Evolutionary conservation across 2,888 invertebrate species (phyloP), one percentile per base, ranked within the genome.

Genomic region (Xanthostigma xanthostigma): DNA sequence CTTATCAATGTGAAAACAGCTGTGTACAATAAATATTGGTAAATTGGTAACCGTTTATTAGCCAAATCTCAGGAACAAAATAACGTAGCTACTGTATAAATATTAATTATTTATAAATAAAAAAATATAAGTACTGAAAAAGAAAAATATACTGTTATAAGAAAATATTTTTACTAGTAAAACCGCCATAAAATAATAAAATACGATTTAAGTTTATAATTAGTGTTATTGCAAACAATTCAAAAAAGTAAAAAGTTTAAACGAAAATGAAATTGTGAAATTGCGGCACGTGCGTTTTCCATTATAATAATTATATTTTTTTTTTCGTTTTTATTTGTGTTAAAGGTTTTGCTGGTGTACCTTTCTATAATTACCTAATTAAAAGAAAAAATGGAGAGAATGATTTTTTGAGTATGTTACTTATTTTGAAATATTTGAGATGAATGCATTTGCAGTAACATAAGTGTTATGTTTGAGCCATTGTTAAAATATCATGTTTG

Each of bases 11-110:
- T 39, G 39, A 39, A 14, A 39, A 39, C 39, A 13, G 39, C 12
- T 39, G 39, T 14, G 39, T 39, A 14, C 8, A 12, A 10, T 12
- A 12, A 14, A 39, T 39, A 39, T 12, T 39, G 14, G 39, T 39
- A 14, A 39, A 10, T 14, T 39, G 39, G 14, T 39, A 14, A 14
- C 39, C 12, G 39, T 39, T 39, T 14, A 47, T 42, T 53, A 45
- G 60, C 62, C 60, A 55, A 57, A 62, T 64, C 67, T 67, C 67
- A 67, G 67, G 67, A 67, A 62, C 54, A 57, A 49, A 48, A 40
- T 27, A 46, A 39, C 27, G 27, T 27, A 27, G 27, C 27, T 27
- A 27, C 27, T 27, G 27, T 27, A 27, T 27, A 27, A 27, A 27
- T 27, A 27, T 27, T 27, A 27, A 27, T 27, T 35, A 46, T 36